These are phyloP conservation scores for Scrobipalpa atriplicella DNA, from an alignment of 2,888 invertebrate genomes.

Conservation along the genomic window DNA sequence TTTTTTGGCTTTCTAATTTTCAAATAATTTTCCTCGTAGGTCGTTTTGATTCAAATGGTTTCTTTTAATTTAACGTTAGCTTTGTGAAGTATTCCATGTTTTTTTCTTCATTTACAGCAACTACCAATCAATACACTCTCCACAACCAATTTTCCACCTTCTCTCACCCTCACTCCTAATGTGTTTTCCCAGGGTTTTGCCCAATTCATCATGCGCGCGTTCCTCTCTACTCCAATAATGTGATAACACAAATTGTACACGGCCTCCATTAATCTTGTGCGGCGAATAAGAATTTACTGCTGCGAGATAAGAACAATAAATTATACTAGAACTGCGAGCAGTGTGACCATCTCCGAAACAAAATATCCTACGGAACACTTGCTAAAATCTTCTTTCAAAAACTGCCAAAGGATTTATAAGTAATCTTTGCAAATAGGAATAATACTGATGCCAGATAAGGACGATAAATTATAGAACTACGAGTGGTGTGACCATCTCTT, in stretches of 20 bases:
- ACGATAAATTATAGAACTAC: too few relatives aligned
- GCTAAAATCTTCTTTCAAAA: too few relatives aligned
- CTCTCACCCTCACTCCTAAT: background rate
- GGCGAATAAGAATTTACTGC: constrained; percentile 56
- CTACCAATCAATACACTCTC: too few relatives aligned
- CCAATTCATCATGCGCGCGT: constrained; percentile 22
- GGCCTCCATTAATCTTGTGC: constrained; percentile 56
- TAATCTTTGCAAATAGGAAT: too few relatives aligned
- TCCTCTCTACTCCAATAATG: constrained; percentile 43
- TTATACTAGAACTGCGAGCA: constrained; percentile 30
- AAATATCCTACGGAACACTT: background rate
- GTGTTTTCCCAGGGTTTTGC: background rate
- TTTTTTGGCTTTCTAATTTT: too few relatives aligned
- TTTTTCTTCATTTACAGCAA: background rate
- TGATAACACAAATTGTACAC: constrained; percentile 61
- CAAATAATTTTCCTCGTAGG: too few relatives aligned
- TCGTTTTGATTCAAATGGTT: too few relatives aligned
- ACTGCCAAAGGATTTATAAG: too few relatives aligned
- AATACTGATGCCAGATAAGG: too few relatives aligned
- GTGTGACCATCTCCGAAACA: background rate
- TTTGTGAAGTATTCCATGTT: background rate
- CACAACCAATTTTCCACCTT: background rate
- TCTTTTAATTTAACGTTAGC: too few relatives aligned
- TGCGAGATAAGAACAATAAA: constrained; percentile 40
- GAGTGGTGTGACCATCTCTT: too few relatives aligned